Evolutionary conservation across 2,888 invertebrate species (phyloP), one percentile per base, ranked within the genome.

Genomic region (Dasypolia templi): DNA sequence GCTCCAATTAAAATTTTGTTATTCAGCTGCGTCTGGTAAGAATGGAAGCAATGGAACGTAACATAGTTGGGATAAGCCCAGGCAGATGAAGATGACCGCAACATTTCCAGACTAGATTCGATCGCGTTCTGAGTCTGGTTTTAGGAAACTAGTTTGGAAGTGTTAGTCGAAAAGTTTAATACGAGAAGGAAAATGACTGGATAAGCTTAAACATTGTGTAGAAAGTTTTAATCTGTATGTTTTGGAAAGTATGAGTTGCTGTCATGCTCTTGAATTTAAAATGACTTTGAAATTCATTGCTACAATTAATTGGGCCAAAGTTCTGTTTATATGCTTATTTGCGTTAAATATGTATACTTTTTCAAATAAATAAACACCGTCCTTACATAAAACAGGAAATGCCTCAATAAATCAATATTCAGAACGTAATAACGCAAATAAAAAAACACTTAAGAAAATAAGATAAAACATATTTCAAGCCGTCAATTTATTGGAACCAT

Each of bases 381-480:
- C n/a, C 39, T 2, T 55, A 72, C n/a, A 63, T 81, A 82, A 85
- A 84, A 78, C 35, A 77, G n/a, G 68, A 74, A 82, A 79, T 51
- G 42, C 76, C 55, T 42, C 75, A 79, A 83, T 85, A 81, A 87
- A 87, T 86, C 82, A 85, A 87, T 82, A 87, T 86, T 75, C 83
- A 72, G 63, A 78, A 65, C 63, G 79, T 75, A 81, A 81, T 83
- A 82, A 82, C 53, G 32, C 78, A 80, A 81, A 85, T 86, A 87
- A 82, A 84, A 86, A 76, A 62, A 72, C 77, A 80, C 81, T 82
- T 83, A 81, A 75, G 77, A 61, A 85, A 85, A 77, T 82, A 86
- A 84, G 71, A 75, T 67, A 80, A 79, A 71, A 72, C 73, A 78
- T 86, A 87, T 84, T 81, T 84, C 73, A 32, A 70, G 69, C 74